phyloP scores from a whole-genome alignment of 2,888 invertebrate genomes.

The Eledona agricola region DNA sequence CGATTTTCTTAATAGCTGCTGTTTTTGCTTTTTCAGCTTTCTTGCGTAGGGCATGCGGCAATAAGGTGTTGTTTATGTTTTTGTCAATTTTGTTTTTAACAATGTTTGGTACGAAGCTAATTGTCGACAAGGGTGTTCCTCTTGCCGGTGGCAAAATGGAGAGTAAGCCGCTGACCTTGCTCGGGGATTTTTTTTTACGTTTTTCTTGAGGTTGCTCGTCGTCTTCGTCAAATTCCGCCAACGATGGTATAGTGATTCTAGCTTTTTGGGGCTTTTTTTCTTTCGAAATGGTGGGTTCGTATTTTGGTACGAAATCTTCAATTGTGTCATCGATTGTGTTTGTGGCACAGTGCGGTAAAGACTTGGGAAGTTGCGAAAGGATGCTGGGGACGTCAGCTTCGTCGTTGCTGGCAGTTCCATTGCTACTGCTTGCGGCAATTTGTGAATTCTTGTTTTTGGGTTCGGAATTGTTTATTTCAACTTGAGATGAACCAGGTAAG shows the following conservation, averaged over 20 bases:
- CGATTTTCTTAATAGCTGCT: slow-evolving; percentile 33
- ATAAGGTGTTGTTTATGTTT: slow-evolving; percentile 27
- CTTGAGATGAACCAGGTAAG: slow-evolving; percentile 17
- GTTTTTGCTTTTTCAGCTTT: slow-evolving; percentile 40
- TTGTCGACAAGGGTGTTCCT: slow-evolving; percentile 45
- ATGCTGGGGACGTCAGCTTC: slow-evolving; percentile 24
- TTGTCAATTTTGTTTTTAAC: slow-evolving; percentile 41
- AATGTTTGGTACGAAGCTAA: slow-evolving; percentile 50
- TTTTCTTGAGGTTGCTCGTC: slow-evolving; percentile 42
- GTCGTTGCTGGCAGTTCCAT: slow-evolving; percentile 3
- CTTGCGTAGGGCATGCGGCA: slow-evolving; percentile 42
- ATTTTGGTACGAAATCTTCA: slow-evolving; percentile 55
- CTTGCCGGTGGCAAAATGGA: slow-evolving; percentile 53
- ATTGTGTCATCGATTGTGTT: slow-evolving; percentile 47
- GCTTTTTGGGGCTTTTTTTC: slow-evolving; percentile 48
- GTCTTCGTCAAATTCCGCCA: slow-evolving; percentile 50
- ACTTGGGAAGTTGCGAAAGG: slow-evolving; percentile 48
- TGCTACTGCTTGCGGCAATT: too few relatives aligned
- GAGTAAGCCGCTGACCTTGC: slow-evolving; percentile 51
- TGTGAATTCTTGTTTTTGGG: slow-evolving; percentile 12
- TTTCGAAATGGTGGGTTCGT: slow-evolving; percentile 40
- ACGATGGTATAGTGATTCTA: slow-evolving; percentile 52
- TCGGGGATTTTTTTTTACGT: slow-evolving; percentile 40
- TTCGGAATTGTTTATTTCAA: slow-evolving; percentile 8
- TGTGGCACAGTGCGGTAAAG: slow-evolving; percentile 30